phyloP scores from a whole-genome alignment of 2,113 vertebrate species.

The Mohoua ochrocephala region DNA sequence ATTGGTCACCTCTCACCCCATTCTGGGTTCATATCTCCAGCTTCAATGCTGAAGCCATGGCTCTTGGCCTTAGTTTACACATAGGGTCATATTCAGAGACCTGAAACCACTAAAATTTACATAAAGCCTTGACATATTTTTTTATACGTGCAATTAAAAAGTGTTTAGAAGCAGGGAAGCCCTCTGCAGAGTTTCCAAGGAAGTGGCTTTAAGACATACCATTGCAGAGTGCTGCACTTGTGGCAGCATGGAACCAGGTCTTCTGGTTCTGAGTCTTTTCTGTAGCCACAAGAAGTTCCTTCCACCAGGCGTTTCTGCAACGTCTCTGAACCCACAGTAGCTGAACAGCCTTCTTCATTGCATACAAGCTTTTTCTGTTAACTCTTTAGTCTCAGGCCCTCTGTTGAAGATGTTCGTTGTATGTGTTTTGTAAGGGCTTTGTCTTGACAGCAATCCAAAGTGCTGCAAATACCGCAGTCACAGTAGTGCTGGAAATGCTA shows the following conservation, averaged over 20 bases:
- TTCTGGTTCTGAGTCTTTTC: slow-evolving; percentile 11
- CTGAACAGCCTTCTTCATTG: neutral
- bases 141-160: neutral
- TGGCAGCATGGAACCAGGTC: neutral
- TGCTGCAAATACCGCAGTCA: neutral
- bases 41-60: neutral
- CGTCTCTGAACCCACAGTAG: neutral
- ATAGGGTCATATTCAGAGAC: neutral
- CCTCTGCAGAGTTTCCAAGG: neutral
- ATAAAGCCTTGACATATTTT: neutral
- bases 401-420: neutral
- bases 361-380: neutral
- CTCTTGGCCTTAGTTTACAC: neutral
- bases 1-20: neutral
- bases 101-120: neutral
- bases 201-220: neutral
- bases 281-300: slow-evolving; percentile 28
- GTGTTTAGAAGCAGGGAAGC: neutral
- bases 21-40: neutral
- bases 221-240: neutral
- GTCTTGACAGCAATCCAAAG: neutral
- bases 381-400: neutral
- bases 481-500: neutral
- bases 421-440: neutral
- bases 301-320: neutral